Conservation (phyloP, 2,797 vertebrate genomes). For the Botia kubotai region DNA sequence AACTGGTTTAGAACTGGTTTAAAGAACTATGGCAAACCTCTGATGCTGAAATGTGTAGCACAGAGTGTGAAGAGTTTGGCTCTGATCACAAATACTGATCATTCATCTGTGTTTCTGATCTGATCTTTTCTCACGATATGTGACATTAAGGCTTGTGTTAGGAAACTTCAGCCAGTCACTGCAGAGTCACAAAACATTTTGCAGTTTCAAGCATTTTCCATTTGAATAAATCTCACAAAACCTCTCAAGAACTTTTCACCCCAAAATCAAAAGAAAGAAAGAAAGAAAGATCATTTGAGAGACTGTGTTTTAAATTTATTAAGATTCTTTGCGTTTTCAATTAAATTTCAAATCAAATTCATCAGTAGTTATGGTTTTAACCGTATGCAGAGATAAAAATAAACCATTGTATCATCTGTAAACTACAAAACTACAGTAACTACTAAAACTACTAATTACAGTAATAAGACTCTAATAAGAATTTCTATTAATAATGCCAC, state of each 20-base stretch:
- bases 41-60: not conserved
- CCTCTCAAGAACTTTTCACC: not conserved
- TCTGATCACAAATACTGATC: constrained; percentile 14
- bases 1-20: not conserved
- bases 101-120: constrained; percentile 18
- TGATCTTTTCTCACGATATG: constrained; percentile 44
- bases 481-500: not conserved
- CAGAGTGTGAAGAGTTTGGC: not conserved
- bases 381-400: not conserved
- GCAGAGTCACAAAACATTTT: not conserved
- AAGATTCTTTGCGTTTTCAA: not conserved
- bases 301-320: no score
- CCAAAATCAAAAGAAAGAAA: constrained; percentile 24
- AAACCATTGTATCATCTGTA: no score
- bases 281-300: no score
- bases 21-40: constrained; percentile 30
- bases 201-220: not conserved
- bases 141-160: constrained; percentile 56
- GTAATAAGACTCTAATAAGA: no score
- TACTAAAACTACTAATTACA: no score
- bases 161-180: constrained; percentile 22
- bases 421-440: no score
- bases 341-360: not conserved
- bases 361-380: not conserved
- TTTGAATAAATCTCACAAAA: constrained; percentile 11